Evolutionary conservation across 1,140 invertebrate species (phyloP).

Genomic region (Hypothenemus hampei): DNA sequence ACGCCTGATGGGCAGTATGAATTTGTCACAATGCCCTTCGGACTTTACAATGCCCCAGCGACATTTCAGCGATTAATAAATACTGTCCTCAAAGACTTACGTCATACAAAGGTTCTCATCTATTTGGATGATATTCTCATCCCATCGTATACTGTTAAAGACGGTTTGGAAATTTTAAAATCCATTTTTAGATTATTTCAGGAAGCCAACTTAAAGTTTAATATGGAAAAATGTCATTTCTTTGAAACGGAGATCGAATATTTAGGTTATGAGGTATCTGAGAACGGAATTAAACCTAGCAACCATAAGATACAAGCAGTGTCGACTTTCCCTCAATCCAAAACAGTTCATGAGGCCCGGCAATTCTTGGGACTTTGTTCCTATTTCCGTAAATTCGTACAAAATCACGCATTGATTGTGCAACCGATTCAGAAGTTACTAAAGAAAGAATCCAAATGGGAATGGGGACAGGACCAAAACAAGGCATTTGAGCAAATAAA

Average conservation of each 20-base stretch:
- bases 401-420: slow-evolving; percentile 31
- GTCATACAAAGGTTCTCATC: slow-evolving; percentile 16
- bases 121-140: slow-evolving; percentile 23
- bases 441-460: slow-evolving; percentile 13
- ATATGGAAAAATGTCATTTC: slow-evolving; percentile 38
- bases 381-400: slow-evolving; percentile 36
- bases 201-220: slow-evolving; percentile 25
- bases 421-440: slow-evolving; percentile 26
- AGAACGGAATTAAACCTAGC: slow-evolving; percentile 30
- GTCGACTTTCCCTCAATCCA: slow-evolving; percentile 29
- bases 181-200: slow-evolving; percentile 17
- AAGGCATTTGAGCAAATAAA: slow-evolving; percentile 25
- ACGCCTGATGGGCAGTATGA: slow-evolving; percentile 38
- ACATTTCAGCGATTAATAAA: slow-evolving; percentile 25
- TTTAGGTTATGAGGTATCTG: slow-evolving; percentile 43
- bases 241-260: slow-evolving; percentile 45
- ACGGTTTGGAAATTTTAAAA: slow-evolving; percentile 7
- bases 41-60: slow-evolving; percentile 15
- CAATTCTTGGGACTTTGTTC: slow-evolving; percentile 31
- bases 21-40: slow-evolving; percentile 18
- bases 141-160: background rate
- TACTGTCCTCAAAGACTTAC: slow-evolving; percentile 12
- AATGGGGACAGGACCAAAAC: slow-evolving; percentile 18
- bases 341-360: slow-evolving; percentile 34
- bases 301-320: slow-evolving; percentile 31